These are phyloP conservation scores for Acanthacorydalis orientalis DNA, from an alignment of 2,888 invertebrate species.

Conservation along the genomic window DNA sequence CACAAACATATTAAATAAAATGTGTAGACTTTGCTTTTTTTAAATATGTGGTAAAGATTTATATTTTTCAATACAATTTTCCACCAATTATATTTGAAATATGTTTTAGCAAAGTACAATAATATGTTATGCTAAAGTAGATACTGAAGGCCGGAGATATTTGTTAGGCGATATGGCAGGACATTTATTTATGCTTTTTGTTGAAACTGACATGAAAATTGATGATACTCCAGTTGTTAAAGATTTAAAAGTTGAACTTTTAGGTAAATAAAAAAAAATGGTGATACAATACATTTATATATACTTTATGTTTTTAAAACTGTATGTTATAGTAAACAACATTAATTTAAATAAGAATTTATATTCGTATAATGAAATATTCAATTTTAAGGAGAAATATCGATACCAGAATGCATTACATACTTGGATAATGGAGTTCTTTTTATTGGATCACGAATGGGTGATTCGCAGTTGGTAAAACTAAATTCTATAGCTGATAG, in stretches of 20 bases:
- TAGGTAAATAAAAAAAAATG: constrained; percentile 36
- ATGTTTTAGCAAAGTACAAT: constrained; percentile 76
- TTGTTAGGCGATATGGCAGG: constrained; percentile 90
- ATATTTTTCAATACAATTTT: background rate
- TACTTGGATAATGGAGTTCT: constrained; percentile 97
- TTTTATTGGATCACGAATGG: constrained; percentile 88
- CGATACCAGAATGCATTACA: constrained; percentile 92
- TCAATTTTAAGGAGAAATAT: constrained; percentile 51
- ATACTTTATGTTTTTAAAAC: no score
- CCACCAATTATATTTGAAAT: constrained; percentile 2
- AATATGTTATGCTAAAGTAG: constrained; percentile 87
- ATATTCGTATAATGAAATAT: background rate
- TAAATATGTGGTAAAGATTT: background rate
- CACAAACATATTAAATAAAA: background rate
- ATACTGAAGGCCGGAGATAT: constrained; percentile 77
- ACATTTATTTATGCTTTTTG: constrained; percentile 83
- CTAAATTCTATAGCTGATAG: constrained; percentile 74
- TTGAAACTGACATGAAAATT: constrained; percentile 66
- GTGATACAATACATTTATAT: background rate
- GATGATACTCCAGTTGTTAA: constrained; percentile 66
- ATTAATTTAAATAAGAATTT: no score
- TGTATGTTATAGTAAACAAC: no score
- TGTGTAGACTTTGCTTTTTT: background rate
- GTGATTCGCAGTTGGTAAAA: constrained; percentile 90
- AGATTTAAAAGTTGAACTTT: constrained; percentile 82